A percentile compares a stretch with the other conserved stretches of the same genome.
These are phyloP conservation scores for Pseudomugil tenellus DNA, from an alignment of 2,797 vertebrate species.

Conservation along the genomic window DNA sequence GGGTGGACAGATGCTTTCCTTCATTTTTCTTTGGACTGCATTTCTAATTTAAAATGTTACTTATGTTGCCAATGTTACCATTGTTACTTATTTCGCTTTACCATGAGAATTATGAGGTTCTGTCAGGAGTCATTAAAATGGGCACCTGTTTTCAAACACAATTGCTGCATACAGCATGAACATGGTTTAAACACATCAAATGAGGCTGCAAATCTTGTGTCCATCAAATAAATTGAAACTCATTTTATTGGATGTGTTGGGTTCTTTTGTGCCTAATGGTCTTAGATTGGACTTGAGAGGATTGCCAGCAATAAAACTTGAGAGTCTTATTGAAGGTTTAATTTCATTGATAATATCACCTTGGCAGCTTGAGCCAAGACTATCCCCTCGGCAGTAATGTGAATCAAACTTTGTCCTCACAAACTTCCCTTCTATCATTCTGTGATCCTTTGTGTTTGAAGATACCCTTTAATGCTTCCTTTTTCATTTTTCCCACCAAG, in stretches of 20 bases:
- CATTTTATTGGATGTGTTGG: conserved; percentile 27
- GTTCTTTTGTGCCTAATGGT: conserved; percentile 53
- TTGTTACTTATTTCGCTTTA: too few species aligned
- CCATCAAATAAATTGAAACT: conserved; percentile 18
- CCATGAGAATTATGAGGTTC: background rate
- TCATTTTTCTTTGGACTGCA: too few species aligned
- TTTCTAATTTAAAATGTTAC: too few species aligned
- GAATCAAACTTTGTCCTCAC: conserved; percentile 38
- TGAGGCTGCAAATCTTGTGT: conserved; percentile 7
- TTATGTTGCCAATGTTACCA: too few species aligned
- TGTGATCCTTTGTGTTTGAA: conserved; percentile 8
- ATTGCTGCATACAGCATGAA: background rate
- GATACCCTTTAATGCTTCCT: background rate
- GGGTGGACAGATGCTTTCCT: too few species aligned
- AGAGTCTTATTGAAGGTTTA: conserved; percentile 55
- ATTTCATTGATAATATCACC: conserved; percentile 71
- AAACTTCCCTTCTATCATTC: conserved; percentile 10
- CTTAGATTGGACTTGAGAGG: conserved; percentile 58
- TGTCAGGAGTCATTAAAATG: conserved; percentile 3
- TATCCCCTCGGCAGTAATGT: conserved; percentile 11
- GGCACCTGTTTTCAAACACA: too few species aligned
- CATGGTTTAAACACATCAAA: conserved; percentile 2
- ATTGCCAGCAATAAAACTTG: conserved; percentile 56
- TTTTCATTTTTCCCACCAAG: too few species aligned
- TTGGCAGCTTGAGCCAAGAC: conserved; percentile 46